Evolutionary conservation across 53 echinoderm and acorn worm genomes (phyloP), one percentile per base, ranked within the genome.

Genomic region (Echinarachnius parma): DNA sequence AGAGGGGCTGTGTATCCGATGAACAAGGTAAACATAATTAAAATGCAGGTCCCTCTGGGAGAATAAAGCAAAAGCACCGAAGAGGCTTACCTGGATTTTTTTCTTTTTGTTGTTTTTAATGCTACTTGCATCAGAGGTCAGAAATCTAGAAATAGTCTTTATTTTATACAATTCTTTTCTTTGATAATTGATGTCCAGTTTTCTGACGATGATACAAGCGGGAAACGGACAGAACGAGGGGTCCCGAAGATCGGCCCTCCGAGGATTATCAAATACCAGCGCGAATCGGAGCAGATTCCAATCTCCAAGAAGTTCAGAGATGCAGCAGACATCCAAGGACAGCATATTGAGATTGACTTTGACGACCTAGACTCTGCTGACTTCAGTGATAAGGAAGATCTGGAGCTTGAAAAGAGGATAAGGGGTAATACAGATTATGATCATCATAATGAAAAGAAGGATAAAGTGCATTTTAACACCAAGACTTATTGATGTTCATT

Each of bases 211-310:
- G 84, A 89, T 8, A 58, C 76, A 20, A 31, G 77, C 18, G 61
- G 21, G 10, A 32, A 77, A 21, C 46, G n/a, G n/a, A n/a, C 77
- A n/a, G 87, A 77, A 46, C 80, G 61, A 28, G 71, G 83, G n/a
- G 65, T 98, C 14, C 98, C 98, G 3, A 87, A 86, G 60, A 91
- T 98, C 4, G 98, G 98, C 2, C 98, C 98, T 26, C 98, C 98
- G 1, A 76, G 84, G 30, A 98, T 98, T 81, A 84, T 98, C 77
- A 85, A 92, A 47, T 98, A 98, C 77, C 98, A 98, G 53, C 62
- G 91, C 1, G 98, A 98, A 61, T 85, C 86, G 0, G 91, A 98
- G 39, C 69, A 59, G 45, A 16, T 71, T 37, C 83, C 68, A 0
- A 39, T 77, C 26, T 64, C 34, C 0, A 45, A 83, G 59, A 76